phyloP scores from a whole-genome alignment of 2,888 invertebrate species.

The Octonoba sinensis region DNA sequence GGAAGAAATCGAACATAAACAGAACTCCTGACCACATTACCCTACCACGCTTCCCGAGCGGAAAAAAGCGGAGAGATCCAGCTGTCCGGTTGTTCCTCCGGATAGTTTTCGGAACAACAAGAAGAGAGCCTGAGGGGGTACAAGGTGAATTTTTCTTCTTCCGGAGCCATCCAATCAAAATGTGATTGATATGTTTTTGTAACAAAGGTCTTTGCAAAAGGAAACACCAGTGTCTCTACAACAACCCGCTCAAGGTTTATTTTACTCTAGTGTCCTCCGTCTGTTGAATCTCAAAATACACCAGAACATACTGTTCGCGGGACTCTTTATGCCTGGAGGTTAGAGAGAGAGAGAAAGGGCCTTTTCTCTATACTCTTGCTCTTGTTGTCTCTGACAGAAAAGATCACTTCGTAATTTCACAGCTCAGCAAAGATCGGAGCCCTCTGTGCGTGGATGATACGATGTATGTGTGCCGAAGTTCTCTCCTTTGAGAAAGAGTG shows the following conservation, averaged over 20 bases:
- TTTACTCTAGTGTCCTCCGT: slow-evolving; percentile 54
- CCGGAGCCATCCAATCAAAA: slow-evolving; percentile 49
- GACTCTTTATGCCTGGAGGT: neutral
- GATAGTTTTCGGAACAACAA: slow-evolving; percentile 26
- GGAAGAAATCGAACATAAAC: slow-evolving; percentile 55
- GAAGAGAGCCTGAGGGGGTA: slow-evolving; percentile 20
- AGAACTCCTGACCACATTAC: slow-evolving; percentile 9
- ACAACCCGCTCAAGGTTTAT: slow-evolving; percentile 43
- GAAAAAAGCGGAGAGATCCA: slow-evolving; percentile 38
- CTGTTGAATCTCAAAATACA: slow-evolving; percentile 65
- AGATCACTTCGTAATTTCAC: slow-evolving; percentile 62
- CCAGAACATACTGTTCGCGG: neutral
- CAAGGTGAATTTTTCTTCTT: slow-evolving; percentile 34
- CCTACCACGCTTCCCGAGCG: slow-evolving; percentile 4
- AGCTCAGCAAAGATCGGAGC: slow-evolving; percentile 46
- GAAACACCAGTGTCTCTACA: slow-evolving; percentile 47
- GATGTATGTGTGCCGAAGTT: slow-evolving; percentile 11
- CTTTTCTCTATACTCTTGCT: slow-evolving; percentile 7
- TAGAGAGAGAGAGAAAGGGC: too few relatives aligned
- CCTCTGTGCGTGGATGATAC: slow-evolving; percentile 6
- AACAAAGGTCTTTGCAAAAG: slow-evolving; percentile 56
- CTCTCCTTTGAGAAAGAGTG: neutral
- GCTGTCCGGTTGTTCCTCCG: slow-evolving; percentile 40
- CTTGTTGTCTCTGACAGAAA: slow-evolving; percentile 42
- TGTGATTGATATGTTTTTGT: slow-evolving; percentile 65